Evolutionary conservation across 2,888 invertebrate genomes (phyloP), one percentile per base, ranked within the genome.

Genomic region (Coecobrya sp.): DNA sequence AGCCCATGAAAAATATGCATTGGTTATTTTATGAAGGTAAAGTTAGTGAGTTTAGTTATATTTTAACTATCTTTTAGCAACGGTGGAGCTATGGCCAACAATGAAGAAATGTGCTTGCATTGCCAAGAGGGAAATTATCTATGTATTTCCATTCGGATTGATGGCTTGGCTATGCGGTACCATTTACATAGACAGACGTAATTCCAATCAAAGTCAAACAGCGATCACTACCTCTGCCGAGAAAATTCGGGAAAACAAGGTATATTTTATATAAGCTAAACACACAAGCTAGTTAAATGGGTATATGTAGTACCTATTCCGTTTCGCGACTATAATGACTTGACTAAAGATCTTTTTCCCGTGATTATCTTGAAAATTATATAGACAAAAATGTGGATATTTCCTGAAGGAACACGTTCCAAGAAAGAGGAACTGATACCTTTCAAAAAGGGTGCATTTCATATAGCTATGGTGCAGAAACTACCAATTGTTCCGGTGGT

Each of bases 11-110:
- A 62, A 22, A 22, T 22, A 19, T 1, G 22, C 25, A 19, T 62
- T 62, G 19, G 3, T 22, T 62, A 22, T 22, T 22, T 2, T 62
- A 10, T n/a, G n/a, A n/a, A n/a, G n/a, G n/a, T n/a, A n/a, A n/a
- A n/a, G n/a, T n/a, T n/a, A n/a, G n/a, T n/a, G n/a, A n/a, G n/a
- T n/a, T n/a, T n/a, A n/a, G n/a, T n/a, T n/a, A n/a, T n/a, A n/a
- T n/a, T n/a, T n/a, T n/a, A n/a, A n/a, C n/a, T n/a, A n/a, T n/a
- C 13, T 42, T 70, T 1, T 94, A 97, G 98, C 98, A 91, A 98
- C 98, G 98, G 98, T 98, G 96, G 97, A 98, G 95, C 97, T 98
- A 95, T 99, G 98, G 98, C 98, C 98, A 16, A 96, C 97, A 36
- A 98, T 98, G 97, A 97, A 97, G 95, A 97, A 98, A 86, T 96